Base-by-base conservation (phyloP, 2,888 invertebrate species). In the Caenorhabditis japonica region DNA sequence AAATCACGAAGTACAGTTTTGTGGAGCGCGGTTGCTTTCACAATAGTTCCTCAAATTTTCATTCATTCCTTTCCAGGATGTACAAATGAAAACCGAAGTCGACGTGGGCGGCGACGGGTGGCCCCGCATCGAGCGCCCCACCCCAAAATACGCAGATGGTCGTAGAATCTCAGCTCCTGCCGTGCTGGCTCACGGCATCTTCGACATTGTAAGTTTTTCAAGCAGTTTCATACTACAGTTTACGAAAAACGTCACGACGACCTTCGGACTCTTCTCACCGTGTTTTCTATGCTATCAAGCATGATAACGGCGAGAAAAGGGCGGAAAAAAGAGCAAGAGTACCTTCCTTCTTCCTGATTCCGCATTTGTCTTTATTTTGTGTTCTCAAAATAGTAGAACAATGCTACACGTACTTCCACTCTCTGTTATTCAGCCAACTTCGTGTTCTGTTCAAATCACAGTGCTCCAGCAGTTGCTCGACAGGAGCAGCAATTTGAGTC, bases 121-220 rank as follows among this genome's bases (percentile, higher is more conserved):
- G 73, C 73, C 66, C 0, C 47, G 71, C 2, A 76, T 79, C 38
- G 76, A 79, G 19, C 74, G 78, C 23, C 78, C 78, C 4, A 79
- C 79, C 8, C 78, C 78, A 2, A 79, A 76, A 34, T 77, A 80
- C 44, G 76, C 82, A 10, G 81, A 82, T 23, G 77, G 74, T 1
- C 51, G 84, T n/a, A 56, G 84, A 3, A 83, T 82, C 21, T 83
- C 83, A 0, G 84, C 83, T 8, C 84, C 84, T 7, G 84, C 83
- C 0, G 76, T 80, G 10, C 69, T 84, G 34, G 81, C 82, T 2
- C 73, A 77, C 36, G 77, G 68, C 30, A 60, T 79, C 17, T 43
- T 81, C 36, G 61, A 74, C 3, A 69, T 74, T 43, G 74, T 74
- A 25, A 62, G 74, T 55, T 23, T 30, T 33, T 13, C 1, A 21